Base-by-base conservation (phyloP, 2,797 vertebrate genomes). In the Microctenopoma lineatum region DNA sequence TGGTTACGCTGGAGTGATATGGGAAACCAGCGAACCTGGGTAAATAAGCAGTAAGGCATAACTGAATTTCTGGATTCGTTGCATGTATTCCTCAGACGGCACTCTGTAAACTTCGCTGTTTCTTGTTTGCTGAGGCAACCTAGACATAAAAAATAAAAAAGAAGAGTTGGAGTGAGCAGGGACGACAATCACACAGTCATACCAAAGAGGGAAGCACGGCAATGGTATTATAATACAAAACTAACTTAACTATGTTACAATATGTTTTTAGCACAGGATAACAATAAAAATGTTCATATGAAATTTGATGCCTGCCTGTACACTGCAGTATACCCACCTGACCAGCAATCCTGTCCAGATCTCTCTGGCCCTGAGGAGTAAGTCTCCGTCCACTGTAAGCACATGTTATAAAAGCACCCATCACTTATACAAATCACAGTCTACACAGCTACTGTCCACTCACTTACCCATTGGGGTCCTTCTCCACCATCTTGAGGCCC, bases 401-500 rank as follows among this genome's bases (percentile, higher is more conserved):
- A 18, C 47, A 69, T 60, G 29, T 45, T 3, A 36, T 63, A 41
- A 41, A 36, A 1, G 41, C 2, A 34, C 14, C 18, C 5, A 51
- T 63, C 6, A 26, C 13, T 45, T 25, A 21, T 60, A 51, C 4
- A 69, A 59, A 75, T 52, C 3, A 21, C 8, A 39, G 15, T 45
- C 21, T 41, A 34, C 45, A 21, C 27, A 15, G 14, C 36, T n/a
- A 53, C 10, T 1, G 8, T 42, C n/a, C 14, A 38, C 13, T 58
- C 18, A 76, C 95, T 94, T 78, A 97, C 96, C 95, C 95, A 44
- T 96, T 96, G 66, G 96, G 96, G 86, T 97, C 95, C 80, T 96
- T 96, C 89, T 97, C 96, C 84, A 96, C 95, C 95, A 97, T 96
- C 81, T 96, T 96, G 61, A 97, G 94, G 39, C 92, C 94, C 77